Percentiles rank a stretch among this genome's conserved stretches.
Conservation (phyloP, 2,888 invertebrate species). For the Congeria kusceri region DNA sequence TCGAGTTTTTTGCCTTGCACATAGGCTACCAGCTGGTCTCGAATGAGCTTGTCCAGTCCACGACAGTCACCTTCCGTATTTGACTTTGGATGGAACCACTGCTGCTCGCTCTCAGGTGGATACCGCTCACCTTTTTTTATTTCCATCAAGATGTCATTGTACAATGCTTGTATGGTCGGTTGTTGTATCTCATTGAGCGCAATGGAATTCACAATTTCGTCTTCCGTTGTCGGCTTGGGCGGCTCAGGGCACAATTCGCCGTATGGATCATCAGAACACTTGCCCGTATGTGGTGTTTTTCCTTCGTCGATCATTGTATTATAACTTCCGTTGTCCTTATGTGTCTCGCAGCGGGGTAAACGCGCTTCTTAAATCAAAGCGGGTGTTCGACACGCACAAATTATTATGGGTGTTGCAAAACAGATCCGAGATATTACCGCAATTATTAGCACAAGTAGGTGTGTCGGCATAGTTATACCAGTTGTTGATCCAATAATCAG, state of each 20-base stretch:
- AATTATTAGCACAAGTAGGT: conserved; percentile 28
- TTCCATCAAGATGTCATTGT: not conserved
- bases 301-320: not conserved
- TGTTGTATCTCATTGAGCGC: not conserved
- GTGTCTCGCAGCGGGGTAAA: too few relatives aligned
- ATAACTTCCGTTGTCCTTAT: not conserved
- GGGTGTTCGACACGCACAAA: conserved; percentile 5
- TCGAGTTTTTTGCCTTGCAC: not conserved
- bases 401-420: conserved; percentile 5
- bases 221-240: not conserved
- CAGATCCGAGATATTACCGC: conserved; percentile 13
- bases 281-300: not conserved
- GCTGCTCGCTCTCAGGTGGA: not conserved
- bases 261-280: not conserved
- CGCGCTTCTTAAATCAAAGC: conserved; percentile 3
- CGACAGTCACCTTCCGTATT: not conserved
- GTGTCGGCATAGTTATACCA: conserved; percentile 41
- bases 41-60: not conserved
- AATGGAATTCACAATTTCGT: not conserved
- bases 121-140: not conserved
- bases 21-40: not conserved
- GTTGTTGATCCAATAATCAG: conserved; percentile 7
- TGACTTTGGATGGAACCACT: not conserved
- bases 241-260: not conserved
- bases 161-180: not conserved